Percentiles rank a stretch among this genome's conserved stretches.
Conservation (phyloP, 2,797 vertebrate species). For the Myotis pilosus region DNA sequence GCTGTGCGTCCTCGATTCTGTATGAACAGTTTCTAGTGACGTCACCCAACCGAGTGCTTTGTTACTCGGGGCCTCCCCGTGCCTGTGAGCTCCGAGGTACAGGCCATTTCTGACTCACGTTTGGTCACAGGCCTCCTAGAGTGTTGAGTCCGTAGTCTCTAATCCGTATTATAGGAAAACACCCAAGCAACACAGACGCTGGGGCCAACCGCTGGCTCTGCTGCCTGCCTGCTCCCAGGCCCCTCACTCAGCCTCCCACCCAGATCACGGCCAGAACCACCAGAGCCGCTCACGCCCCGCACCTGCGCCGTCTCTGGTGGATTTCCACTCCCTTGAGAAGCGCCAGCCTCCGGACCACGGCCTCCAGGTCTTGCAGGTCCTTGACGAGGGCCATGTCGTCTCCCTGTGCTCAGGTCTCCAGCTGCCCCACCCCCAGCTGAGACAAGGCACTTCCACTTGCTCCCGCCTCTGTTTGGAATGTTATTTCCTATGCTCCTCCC, state of each 20-base stretch:
- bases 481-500: background rate
- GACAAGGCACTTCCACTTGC: background rate
- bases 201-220: too few relatives aligned
- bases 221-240: too few relatives aligned
- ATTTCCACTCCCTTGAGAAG: too few relatives aligned
- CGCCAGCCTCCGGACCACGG: too few relatives aligned
- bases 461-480: background rate
- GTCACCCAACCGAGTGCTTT: background rate
- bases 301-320: too few relatives aligned
- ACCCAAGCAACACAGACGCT: background rate
- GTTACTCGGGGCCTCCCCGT: background rate
- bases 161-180: background rate
- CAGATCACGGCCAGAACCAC: too few relatives aligned
- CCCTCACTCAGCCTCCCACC: too few relatives aligned
- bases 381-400: background rate
- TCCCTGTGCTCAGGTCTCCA: background rate
- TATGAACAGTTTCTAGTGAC: background rate
- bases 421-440: background rate
- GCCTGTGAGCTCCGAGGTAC: background rate
- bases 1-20: background rate
- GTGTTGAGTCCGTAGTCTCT: too few relatives aligned
- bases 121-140: background rate
- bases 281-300: too few relatives aligned
- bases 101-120: background rate
- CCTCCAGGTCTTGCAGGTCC: too few relatives aligned